These are phyloP conservation scores for Resseliella maxima DNA, from an alignment of 2,888 invertebrate genomes.

Conservation along the genomic window DNA sequence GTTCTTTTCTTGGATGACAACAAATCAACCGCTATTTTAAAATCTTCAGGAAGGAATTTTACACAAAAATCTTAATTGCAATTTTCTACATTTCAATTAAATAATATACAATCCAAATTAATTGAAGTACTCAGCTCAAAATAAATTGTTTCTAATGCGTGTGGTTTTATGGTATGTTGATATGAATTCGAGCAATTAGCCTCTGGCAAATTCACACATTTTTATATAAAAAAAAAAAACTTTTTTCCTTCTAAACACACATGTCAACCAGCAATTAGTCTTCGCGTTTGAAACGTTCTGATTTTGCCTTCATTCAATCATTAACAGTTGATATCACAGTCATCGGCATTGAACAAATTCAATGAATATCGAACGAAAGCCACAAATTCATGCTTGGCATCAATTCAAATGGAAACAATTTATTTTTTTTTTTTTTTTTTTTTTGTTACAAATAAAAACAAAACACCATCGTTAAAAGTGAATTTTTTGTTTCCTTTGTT, in stretches of 20 bases:
- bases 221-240: background rate
- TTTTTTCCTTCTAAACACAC: background rate
- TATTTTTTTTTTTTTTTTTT: background rate
- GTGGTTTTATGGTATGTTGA: background rate
- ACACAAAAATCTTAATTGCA: no score
- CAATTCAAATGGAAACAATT: constrained; percentile 18
- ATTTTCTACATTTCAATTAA: no score
- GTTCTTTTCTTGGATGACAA: no score
- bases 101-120: no score
- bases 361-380: background rate
- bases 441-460: background rate
- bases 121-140: no score
- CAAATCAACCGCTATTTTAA: no score
- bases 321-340: background rate
- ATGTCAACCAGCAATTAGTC: background rate
- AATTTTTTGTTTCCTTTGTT: background rate
- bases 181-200: background rate
- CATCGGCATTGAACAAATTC: background rate
- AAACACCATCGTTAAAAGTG: background rate
- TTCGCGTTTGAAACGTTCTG: no score
- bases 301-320: background rate
- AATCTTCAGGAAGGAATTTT: no score
- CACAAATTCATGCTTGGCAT: background rate
- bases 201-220: background rate
- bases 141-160: background rate